A percentile compares a stretch with the other conserved stretches of the same genome.
Evolutionary conservation across 1,140 invertebrate species (phyloP).

Genomic region (Zaprionus kolodkinae): DNA sequence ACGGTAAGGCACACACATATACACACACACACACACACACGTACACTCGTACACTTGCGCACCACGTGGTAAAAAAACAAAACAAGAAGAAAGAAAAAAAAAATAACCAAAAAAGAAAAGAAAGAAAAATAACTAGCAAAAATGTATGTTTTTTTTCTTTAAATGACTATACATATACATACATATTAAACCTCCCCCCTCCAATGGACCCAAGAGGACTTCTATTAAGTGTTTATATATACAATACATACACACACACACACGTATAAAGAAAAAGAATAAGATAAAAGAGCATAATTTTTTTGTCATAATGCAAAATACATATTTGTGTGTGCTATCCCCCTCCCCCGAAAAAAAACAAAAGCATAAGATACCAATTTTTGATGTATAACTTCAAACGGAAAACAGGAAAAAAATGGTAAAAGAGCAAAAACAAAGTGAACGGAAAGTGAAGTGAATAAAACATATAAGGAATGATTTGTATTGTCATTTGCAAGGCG

Average conservation of each 20-base stretch:
- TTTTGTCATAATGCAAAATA: constrained; percentile 75
- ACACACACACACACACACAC: constrained; percentile 31
- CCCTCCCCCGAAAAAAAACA: neutral
- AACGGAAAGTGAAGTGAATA: constrained; percentile 23
- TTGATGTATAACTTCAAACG: constrained; percentile 68
- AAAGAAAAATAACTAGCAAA: constrained; percentile 20
- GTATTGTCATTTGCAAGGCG: constrained; percentile 8
- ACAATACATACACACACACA: constrained; percentile 50
- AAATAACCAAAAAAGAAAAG: constrained; percentile 20
- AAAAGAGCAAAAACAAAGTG: constrained; percentile 26
- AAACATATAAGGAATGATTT: constrained; percentile 18
- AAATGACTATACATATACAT: constrained; percentile 44
- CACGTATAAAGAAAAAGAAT: constrained; percentile 37
- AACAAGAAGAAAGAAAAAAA: constrained; percentile 17
- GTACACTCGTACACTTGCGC: constrained; percentile 16
- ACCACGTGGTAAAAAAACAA: constrained; percentile 18
- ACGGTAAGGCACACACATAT: constrained; percentile 24
- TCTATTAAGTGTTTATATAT: constrained; percentile 79
- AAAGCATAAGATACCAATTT: constrained; percentile 61
- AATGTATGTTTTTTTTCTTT: constrained; percentile 46
- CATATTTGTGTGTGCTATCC: constrained; percentile 56
- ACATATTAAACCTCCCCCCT: constrained; percentile 48
- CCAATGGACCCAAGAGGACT: constrained; percentile 62
- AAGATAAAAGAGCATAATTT: constrained; percentile 66
- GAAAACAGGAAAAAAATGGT: constrained; percentile 46